Percentiles rank a stretch among this genome's conserved stretches.
These are phyloP conservation scores for Epinephelus cyanopodus DNA, from an alignment of 2,113 vertebrate species.

Conservation along the genomic window DNA sequence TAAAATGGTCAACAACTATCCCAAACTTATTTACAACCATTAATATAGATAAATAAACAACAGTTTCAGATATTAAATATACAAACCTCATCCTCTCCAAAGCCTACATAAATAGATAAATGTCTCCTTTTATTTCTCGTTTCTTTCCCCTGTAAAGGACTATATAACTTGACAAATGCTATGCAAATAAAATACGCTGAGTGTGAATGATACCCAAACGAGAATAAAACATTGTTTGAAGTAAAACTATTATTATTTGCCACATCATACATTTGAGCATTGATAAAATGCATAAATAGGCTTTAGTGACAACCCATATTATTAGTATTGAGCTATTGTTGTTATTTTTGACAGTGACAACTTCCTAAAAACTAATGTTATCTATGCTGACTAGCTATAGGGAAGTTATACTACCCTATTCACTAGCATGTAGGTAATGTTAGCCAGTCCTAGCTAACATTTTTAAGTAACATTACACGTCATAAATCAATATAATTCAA, in stretches of 20 bases:
- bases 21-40: no score
- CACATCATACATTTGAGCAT: no score
- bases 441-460: not conserved
- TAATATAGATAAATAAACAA: no score
- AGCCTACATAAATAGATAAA: no score
- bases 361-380: not conserved
- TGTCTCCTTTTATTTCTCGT: not conserved
- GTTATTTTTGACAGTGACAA: not conserved
- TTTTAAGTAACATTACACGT: not conserved
- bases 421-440: not conserved
- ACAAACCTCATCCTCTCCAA: no score
- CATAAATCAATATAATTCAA: not conserved
- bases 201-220: not conserved
- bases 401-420: not conserved
- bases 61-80: no score
- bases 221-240: not conserved
- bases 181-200: not conserved
- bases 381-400: not conserved
- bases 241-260: not conserved
- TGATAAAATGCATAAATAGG: not conserved
- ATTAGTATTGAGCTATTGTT: conserved; percentile 3
- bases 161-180: not conserved
- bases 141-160: not conserved
- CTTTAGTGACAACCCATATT: conserved; percentile 6
- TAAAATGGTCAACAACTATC: no score